Base-by-base conservation (phyloP, 2,888 invertebrate genomes). In the Zygogramma bicolorata region DNA sequence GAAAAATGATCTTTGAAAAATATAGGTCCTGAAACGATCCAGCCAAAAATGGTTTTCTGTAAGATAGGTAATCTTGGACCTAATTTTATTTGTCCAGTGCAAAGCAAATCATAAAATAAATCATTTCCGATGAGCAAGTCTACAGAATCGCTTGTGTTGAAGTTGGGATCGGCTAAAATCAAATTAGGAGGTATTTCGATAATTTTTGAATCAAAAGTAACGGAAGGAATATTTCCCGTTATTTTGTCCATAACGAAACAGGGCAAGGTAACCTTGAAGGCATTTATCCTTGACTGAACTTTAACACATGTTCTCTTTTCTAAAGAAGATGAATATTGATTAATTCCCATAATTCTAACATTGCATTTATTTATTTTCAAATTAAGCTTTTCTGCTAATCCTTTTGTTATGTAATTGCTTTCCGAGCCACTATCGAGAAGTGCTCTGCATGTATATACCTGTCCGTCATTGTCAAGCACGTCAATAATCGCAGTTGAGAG, bases 121-220 rank as follows among this genome's bases (percentile, higher is more conserved):
- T 59, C 59, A 59, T 29, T 18, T n/a, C 60, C 60, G 18, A 60
- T 60, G n/a, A 60, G 18, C 34, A 34, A 0, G 10, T 60, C 38
- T 60, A 60, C 34, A 5, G 60, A 34, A 10, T 7, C 34, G 10
- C 31, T 29, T 8, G 10, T 8, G 8, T 15, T 34, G 7, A 60
- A 29, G 18, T 27, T 60, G 4, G 60, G 60, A 6, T 38, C 22
- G 7, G 60, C 60, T 20, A 60, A 20, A 3, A 60, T 60, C 10
- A 60, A 22, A 34, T 34, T 60, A 13, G 29, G 15, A 18, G 60
- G 34, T 10, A 60, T 60, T 8, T 60, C 31, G 7, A 59, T 6
- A 7, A 15, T 4, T 29, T 29, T 18, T 34, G 34, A 18, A 13
- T 60, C 7, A 6, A 60, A 60, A 31, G 34, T 5, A 34, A 18